Percentiles rank a stretch among this genome's conserved stretches.
Conservation (phyloP, 2,888 invertebrate genomes). For the Ditula angustiorana region DNA sequence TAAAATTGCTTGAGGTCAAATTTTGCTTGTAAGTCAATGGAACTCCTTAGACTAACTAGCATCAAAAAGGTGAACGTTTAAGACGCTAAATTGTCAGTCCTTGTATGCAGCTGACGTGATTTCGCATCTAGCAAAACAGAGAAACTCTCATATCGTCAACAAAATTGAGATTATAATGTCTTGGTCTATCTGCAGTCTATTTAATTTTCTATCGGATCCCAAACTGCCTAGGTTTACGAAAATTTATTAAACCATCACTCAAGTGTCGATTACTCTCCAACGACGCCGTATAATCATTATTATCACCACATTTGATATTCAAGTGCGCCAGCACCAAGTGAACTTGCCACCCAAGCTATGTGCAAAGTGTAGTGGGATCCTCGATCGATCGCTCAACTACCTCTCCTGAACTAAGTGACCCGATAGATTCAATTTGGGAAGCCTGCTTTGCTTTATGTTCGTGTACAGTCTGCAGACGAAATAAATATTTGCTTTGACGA, state of each 20-base stretch:
- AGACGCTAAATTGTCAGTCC: too few relatives aligned
- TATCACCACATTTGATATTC: conserved; percentile 21
- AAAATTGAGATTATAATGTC: too few relatives aligned
- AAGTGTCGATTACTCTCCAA: background rate
- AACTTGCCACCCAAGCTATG: conserved; percentile 17
- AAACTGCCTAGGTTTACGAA: background rate
- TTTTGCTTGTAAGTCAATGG: too few relatives aligned
- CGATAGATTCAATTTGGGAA: conserved; percentile 48
- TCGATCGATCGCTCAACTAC: conserved; percentile 43
- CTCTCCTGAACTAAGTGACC: conserved; percentile 44
- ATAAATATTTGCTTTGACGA: background rate
- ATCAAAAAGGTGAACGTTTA: too few relatives aligned
- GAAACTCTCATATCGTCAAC: too few relatives aligned
- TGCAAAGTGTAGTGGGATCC: conserved; percentile 39
- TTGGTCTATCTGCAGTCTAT: too few relatives aligned
- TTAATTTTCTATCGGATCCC: too few relatives aligned
- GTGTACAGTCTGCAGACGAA: conserved; percentile 21
- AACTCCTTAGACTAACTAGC: too few relatives aligned
- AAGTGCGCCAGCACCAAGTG: conserved; percentile 13
- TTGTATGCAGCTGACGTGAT: too few relatives aligned
- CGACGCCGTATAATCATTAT: background rate
- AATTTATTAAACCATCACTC: background rate
- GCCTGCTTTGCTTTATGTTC: conserved; percentile 43
- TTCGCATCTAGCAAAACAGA: too few relatives aligned
- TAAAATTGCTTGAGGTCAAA: too few relatives aligned